Conservation (phyloP, 2,113 vertebrate species). For the Hoplias malabaricus region DNA sequence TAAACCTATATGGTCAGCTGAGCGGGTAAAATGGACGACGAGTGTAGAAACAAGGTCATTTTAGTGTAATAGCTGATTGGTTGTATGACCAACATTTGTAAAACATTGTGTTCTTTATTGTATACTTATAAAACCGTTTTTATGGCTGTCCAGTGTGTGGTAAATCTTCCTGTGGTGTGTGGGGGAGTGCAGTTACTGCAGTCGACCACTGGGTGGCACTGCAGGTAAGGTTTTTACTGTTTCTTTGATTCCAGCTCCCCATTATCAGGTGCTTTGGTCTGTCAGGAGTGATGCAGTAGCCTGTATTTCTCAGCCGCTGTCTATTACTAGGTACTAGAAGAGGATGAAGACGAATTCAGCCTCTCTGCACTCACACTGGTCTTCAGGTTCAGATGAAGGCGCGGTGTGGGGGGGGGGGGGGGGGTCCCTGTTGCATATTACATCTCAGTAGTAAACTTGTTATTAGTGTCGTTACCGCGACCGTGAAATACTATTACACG, state of each 20-base stretch:
- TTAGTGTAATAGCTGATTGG: too few relatives aligned
- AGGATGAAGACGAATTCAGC: background rate
- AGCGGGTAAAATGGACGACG: too few relatives aligned
- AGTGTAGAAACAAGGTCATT: too few relatives aligned
- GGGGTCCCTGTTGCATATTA: background rate
- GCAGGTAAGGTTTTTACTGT: slow-evolving; percentile 31
- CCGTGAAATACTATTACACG: slow-evolving; percentile 39
- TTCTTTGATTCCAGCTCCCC: background rate
- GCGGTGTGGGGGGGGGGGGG: background rate
- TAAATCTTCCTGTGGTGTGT: background rate
- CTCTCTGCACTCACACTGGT: background rate
- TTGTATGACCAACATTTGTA: too few relatives aligned
- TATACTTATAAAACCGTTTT: too few relatives aligned
- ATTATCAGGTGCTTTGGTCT: background rate
- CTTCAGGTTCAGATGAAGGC: background rate
- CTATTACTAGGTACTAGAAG: background rate
- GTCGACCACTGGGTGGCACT: slow-evolving; percentile 21
- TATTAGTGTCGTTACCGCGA: slow-evolving; percentile 29
- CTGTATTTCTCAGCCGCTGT: background rate
- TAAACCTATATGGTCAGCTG: too few relatives aligned
- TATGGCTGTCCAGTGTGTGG: too few relatives aligned
- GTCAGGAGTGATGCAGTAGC: background rate
- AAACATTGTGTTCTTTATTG: too few relatives aligned
- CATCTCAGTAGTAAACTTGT: slow-evolving; percentile 22
- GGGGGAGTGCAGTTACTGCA: background rate